Conservation (phyloP, 2,888 invertebrate species). For the Aporophyla lueneburgensis region DNA sequence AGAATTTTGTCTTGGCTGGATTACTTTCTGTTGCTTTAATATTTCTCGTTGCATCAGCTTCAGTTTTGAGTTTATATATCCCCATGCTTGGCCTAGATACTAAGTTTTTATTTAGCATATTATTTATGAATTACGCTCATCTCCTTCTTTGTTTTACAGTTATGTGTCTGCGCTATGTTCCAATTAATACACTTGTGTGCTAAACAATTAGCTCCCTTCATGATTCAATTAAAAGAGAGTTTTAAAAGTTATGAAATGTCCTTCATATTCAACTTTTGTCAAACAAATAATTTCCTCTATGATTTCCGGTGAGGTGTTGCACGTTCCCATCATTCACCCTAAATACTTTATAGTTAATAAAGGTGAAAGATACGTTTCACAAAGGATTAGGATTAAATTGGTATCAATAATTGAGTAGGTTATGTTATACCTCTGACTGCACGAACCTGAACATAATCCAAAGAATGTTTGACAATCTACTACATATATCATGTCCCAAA, state of each 20-base stretch:
- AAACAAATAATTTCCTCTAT: neutral
- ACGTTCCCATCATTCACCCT: neutral
- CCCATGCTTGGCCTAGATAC: conserved; percentile 20
- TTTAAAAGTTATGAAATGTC: neutral
- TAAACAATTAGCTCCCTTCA: neutral
- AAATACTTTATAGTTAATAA: neutral
- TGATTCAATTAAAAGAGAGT: neutral
- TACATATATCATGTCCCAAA: neutral
- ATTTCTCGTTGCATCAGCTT: conserved; percentile 23
- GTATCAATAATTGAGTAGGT: neutral
- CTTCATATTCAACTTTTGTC: neutral
- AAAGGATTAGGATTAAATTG: neutral
- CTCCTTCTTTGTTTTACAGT: conserved; percentile 10
- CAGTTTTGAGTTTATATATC: conserved; percentile 34
- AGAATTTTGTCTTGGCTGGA: conserved; percentile 21
- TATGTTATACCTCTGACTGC: neutral
- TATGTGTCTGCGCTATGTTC: conserved; percentile 8
- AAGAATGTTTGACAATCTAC: neutral
- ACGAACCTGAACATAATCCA: neutral
- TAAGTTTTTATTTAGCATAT: conserved; percentile 29
- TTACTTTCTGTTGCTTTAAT: conserved; percentile 27
- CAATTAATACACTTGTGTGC: neutral
- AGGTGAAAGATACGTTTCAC: neutral
- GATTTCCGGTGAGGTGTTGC: neutral
- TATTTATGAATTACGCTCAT: conserved; percentile 23